A percentile compares a stretch with the other conserved stretches of the same genome.
Evolutionary conservation across 2,113 vertebrate species (phyloP).

Genomic region (Tauraco erythrolophus): DNA sequence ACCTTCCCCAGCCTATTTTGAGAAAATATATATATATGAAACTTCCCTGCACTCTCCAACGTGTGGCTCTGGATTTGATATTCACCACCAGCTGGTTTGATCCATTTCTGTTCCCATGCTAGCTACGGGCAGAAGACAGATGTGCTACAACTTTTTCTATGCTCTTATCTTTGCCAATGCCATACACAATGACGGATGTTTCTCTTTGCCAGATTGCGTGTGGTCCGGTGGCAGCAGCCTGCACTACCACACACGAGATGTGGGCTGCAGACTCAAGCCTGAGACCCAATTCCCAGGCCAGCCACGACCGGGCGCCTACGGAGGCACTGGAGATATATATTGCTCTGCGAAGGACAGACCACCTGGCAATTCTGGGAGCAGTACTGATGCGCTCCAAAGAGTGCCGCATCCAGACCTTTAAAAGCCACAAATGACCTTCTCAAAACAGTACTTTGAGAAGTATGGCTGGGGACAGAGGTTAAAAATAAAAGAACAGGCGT

Average conservation of each 20-base stretch:
- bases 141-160: constrained; percentile 34
- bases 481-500: constrained; percentile 35
- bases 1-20: neutral
- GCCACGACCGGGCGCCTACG: fast-evolving
- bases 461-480: neutral
- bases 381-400: neutral
- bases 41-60: neutral
- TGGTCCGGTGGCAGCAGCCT: constrained; percentile 39
- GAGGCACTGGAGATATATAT: neutral
- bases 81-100: constrained; percentile 10
- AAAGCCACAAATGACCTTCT: neutral
- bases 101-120: constrained; percentile 41
- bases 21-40: neutral
- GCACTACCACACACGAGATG: constrained; percentile 16
- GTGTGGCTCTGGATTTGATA: constrained; percentile 42
- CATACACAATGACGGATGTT: neutral
- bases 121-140: constrained; percentile 45
- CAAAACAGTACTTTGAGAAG: constrained; percentile 28
- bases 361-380: neutral
- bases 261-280: neutral
- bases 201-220: constrained; percentile 30
- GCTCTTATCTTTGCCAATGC: constrained; percentile 41
- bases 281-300: neutral
- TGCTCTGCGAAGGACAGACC: neutral
- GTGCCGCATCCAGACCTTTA: neutral